A percentile compares a stretch with the other conserved stretches of the same genome.
These are phyloP conservation scores for Limosa lapponica DNA, from an alignment of 2,797 vertebrate genomes.

Conservation along the genomic window DNA sequence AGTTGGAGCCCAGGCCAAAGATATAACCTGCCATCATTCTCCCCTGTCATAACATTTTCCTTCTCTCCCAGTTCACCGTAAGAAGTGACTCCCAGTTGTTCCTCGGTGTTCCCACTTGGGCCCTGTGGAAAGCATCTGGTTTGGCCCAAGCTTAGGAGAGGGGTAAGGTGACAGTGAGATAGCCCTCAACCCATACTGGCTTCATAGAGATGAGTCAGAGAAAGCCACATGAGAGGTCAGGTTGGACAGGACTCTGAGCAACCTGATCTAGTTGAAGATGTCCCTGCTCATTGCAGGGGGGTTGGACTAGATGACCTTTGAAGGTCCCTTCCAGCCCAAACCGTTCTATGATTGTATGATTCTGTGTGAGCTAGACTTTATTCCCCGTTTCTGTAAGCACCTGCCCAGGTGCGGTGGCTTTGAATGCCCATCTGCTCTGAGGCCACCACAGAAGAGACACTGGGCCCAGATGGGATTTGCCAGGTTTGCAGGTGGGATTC, in stretches of 20 bases:
- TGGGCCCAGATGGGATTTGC: background rate
- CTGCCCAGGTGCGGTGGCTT: rapidly evolving
- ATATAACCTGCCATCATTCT: background rate
- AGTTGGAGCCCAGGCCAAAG: background rate
- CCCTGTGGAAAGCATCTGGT: background rate
- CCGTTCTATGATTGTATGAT: background rate
- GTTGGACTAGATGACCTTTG: background rate
- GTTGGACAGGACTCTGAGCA: background rate
- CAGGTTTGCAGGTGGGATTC: background rate
- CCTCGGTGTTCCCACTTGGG: background rate
- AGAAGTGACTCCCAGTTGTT: background rate
- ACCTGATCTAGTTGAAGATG: background rate
- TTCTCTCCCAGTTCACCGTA: background rate
- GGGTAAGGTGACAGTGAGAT: background rate
- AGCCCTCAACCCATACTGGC: background rate
- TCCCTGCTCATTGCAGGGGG: background rate
- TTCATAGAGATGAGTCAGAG: background rate
- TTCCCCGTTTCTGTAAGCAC: background rate
- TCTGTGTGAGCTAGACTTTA: background rate
- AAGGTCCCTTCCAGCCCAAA: background rate
- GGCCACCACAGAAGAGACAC: background rate
- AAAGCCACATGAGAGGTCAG: background rate
- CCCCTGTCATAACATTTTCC: background rate
- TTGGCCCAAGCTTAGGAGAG: background rate
- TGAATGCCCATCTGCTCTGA: background rate